phyloP scores from a whole-genome alignment of 2,888 invertebrate genomes.

The Yponomeuta malinellus region DNA sequence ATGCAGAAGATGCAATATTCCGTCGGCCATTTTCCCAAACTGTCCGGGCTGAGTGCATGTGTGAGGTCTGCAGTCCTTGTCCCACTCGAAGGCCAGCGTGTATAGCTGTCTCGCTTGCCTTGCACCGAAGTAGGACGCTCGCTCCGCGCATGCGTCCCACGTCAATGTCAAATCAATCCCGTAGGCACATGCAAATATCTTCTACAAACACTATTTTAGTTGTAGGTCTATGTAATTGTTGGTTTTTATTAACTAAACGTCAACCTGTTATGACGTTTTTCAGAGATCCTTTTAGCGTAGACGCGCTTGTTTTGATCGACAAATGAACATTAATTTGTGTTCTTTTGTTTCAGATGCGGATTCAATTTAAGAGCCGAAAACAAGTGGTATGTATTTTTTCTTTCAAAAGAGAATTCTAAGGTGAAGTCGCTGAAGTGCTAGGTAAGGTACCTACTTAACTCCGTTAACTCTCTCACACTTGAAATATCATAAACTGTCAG shows the following conservation, averaged over 20 bases:
- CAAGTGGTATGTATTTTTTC: background rate
- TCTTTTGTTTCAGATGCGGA: background rate
- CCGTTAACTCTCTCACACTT: too few species aligned
- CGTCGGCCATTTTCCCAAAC: slow-evolving; percentile 54
- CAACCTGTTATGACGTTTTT: background rate
- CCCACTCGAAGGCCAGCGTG: slow-evolving; percentile 27
- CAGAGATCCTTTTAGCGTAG: background rate
- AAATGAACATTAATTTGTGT: background rate
- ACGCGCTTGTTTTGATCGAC: background rate
- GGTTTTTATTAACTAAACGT: slow-evolving; percentile 5
- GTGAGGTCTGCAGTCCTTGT: slow-evolving; percentile 33
- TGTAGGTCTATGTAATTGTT: slow-evolving; percentile 28
- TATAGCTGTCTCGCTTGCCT: slow-evolving; percentile 41
- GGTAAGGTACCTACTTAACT: too few species aligned
- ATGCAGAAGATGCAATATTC: slow-evolving; percentile 52
- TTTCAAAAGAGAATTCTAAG: background rate
- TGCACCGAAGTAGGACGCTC: slow-evolving; percentile 59
- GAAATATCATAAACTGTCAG: too few species aligned
- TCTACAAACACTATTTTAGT: slow-evolving; percentile 38
- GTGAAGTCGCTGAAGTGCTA: too few species aligned
- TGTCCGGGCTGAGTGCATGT: slow-evolving; percentile 13
- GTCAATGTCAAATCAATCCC: slow-evolving; percentile 75
- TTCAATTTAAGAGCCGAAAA: background rate
- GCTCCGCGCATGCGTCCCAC: slow-evolving; percentile 63
- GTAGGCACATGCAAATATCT: slow-evolving; percentile 65